Conservation (phyloP, 2,888 invertebrate species). For the Therioaphis trifolii region DNA sequence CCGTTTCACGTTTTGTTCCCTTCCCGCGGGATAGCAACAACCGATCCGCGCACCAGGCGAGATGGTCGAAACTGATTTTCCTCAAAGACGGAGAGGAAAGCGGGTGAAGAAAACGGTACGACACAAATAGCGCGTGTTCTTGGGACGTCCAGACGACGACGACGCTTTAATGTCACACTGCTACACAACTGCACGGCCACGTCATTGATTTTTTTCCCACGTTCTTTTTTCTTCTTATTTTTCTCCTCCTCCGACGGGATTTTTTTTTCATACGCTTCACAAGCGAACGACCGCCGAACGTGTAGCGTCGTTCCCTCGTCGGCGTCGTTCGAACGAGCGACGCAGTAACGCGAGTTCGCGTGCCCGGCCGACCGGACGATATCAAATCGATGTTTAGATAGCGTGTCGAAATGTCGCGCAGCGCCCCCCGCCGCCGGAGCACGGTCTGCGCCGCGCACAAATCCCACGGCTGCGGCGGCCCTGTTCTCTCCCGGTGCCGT, state of each 20-base stretch:
- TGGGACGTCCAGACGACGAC: conserved; percentile 27
- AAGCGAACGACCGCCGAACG: no score
- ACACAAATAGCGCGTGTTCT: conserved; percentile 39
- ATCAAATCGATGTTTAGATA: conserved; percentile 56
- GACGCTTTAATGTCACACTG: conserved; percentile 31
- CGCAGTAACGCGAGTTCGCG: not conserved
- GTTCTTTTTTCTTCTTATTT: not conserved
- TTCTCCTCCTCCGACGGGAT: not conserved
- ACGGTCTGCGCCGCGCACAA: conserved; percentile 23
- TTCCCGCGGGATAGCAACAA: no score
- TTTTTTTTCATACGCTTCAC: not conserved
- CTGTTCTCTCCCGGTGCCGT: conserved; percentile 39
- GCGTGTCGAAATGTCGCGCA: conserved; percentile 50
- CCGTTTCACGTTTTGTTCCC: conserved; percentile 13
- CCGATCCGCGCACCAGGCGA: conserved; percentile 17
- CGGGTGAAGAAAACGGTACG: not conserved
- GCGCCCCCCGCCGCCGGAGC: no score
- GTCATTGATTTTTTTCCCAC: conserved; percentile 40
- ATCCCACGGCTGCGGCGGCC: conserved; percentile 40
- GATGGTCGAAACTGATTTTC: conserved; percentile 51
- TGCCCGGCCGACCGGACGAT: conserved; percentile 47
- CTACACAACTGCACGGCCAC: no score
- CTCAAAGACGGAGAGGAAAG: not conserved
- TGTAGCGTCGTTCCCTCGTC: no score
- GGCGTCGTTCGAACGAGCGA: not conserved